Evolutionary conservation across 1,140 invertebrate species (phyloP).

Genomic region (Sycobia sp.): DNA sequence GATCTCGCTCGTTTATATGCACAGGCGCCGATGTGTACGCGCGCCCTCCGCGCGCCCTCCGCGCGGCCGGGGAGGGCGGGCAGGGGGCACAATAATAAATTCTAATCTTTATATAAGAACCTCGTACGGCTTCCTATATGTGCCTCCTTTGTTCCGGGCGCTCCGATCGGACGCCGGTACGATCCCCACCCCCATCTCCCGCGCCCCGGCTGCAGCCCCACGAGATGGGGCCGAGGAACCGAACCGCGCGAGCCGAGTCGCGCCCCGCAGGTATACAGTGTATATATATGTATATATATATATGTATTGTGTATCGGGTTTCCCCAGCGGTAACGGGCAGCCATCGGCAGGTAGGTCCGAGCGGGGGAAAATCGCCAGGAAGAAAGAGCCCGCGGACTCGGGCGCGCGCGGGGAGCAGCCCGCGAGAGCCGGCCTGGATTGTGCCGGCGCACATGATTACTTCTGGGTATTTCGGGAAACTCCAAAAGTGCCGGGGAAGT

Average conservation of each 20-base stretch:
- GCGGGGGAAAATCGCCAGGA: too few relatives aligned
- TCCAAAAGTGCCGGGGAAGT: conserved; percentile 41
- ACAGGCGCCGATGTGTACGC: too few relatives aligned
- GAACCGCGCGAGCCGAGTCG: neutral
- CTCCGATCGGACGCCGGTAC: neutral
- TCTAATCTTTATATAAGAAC: conserved; percentile 29
- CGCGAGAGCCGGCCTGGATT: conserved; percentile 12
- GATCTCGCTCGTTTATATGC: conserved; percentile 2
- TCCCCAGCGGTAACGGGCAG: too few relatives aligned
- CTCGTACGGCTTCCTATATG: conserved; percentile 27
- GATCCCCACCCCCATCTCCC: neutral
- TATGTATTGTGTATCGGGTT: conserved; percentile 38
- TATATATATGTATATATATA: too few relatives aligned
- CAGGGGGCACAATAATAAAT: conserved; percentile 32
- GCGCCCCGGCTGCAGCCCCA: neutral
- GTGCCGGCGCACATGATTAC: conserved; percentile 37
- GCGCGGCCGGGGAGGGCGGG: too few relatives aligned
- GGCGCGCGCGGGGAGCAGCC: conserved; percentile 2
- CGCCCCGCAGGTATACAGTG: too few relatives aligned
- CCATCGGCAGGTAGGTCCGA: too few relatives aligned
- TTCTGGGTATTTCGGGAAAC: conserved; percentile 43
- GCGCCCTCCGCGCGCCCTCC: too few relatives aligned
- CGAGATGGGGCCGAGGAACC: neutral
- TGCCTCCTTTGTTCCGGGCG: conserved; percentile 16
- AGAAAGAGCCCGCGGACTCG: too few relatives aligned